These are phyloP conservation scores for Hirtodrosophila confusa DNA, from an alignment of 2,888 invertebrate species.

Conservation along the genomic window DNA sequence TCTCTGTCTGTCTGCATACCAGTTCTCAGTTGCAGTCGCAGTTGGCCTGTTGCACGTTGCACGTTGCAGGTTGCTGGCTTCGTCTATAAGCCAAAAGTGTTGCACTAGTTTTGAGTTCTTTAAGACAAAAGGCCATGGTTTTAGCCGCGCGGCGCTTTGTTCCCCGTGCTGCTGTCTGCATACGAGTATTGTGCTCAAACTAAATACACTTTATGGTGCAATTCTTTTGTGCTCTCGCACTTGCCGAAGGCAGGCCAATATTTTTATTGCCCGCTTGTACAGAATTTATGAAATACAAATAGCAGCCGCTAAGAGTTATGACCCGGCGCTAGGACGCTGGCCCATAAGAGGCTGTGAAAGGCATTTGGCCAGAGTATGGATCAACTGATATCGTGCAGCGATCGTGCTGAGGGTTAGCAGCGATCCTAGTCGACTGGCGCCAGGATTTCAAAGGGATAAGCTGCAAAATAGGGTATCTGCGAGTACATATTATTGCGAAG, in stretches of 20 bases:
- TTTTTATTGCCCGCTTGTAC: constrained; percentile 73
- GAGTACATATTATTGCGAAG: too few relatives aligned
- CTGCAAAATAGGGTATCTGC: constrained; percentile 43
- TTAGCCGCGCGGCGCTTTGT: constrained; percentile 66
- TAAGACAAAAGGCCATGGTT: constrained; percentile 63
- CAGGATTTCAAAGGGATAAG: constrained; percentile 57
- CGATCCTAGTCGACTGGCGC: constrained; percentile 46
- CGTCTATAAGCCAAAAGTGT: constrained; percentile 80
- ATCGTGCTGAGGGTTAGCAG: constrained; percentile 43
- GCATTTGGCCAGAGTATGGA: constrained; percentile 59
- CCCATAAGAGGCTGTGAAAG: constrained; percentile 68
- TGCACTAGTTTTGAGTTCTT: constrained; percentile 73
- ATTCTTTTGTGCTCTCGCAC: constrained; percentile 72
- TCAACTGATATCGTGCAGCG: constrained; percentile 46
- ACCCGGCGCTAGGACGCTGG: constrained; percentile 71
- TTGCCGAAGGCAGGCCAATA: constrained; percentile 74
- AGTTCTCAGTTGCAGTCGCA: constrained; percentile 4
- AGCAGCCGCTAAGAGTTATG: constrained; percentile 72
- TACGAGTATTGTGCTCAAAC: constrained; percentile 11
- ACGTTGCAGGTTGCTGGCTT: constrained; percentile 12
- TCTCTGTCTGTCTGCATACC: neutral
- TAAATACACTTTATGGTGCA: constrained; percentile 71
- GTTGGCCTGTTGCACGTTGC: neutral
- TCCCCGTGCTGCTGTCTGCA: constrained; percentile 43
- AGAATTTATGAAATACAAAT: constrained; percentile 71